Conservation (phyloP, 2,888 invertebrate genomes). For the Acrobasis repandana region DNA sequence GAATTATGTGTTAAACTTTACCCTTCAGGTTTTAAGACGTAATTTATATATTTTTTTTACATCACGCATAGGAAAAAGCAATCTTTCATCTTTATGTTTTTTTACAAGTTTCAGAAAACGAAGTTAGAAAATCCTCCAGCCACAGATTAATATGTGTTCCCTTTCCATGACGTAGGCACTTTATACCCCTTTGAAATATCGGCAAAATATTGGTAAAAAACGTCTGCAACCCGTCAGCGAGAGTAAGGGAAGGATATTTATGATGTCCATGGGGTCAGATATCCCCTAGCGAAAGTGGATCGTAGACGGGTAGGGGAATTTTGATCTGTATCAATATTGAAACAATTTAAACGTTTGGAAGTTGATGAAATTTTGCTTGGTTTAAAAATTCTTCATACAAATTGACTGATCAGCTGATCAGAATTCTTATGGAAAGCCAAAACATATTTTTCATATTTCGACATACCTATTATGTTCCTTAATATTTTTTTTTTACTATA, state of each 20-base stretch:
- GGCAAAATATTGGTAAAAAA: conserved; percentile 51
- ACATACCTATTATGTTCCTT: no score
- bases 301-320: neutral
- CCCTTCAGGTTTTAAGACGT: no score
- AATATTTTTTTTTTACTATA: no score
- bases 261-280: conserved; percentile 37
- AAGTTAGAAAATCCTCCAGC: conserved; percentile 11
- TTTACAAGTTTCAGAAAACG: conserved; percentile 1
- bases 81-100: no score
- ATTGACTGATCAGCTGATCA: no score
- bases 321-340: conserved; percentile 12
- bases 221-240: conserved; percentile 39
- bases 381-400: no score
- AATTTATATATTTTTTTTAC: no score
- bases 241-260: conserved; percentile 48
- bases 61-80: no score
- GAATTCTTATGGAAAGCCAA: no score
- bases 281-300: conserved; percentile 3
- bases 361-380: no score
- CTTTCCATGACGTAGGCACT: conserved; percentile 38
- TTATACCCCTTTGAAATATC: conserved; percentile 48
- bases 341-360: neutral
- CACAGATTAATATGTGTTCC: conserved; percentile 33
- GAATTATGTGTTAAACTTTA: no score
- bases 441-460: no score